phyloP scores from a whole-genome alignment of 2,797 vertebrate species.

The Denticeps clupeoides region DNA sequence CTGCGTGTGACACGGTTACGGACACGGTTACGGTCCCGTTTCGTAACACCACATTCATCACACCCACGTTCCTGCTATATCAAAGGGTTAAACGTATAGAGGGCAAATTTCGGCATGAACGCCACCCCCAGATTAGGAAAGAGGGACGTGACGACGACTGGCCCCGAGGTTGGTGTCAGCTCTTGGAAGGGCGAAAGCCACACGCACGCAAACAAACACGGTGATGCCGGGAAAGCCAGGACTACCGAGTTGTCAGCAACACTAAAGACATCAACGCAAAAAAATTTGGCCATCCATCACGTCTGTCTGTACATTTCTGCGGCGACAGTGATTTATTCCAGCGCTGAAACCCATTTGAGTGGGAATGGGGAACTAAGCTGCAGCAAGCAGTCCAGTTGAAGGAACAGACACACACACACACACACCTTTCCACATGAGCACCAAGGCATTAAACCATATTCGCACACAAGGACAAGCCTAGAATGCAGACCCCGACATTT shows the following conservation, averaged over 20 bases:
- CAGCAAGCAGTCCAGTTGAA: conserved; percentile 19
- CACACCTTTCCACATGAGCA: conserved; percentile 17
- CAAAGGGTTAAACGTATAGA: too few species aligned
- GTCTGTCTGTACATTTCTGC: conserved; percentile 60
- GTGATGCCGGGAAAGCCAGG: conserved; percentile 53
- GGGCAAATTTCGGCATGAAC: neutral
- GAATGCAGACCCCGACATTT: neutral
- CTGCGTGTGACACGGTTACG: too few species aligned
- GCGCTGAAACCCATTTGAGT: conserved; percentile 60
- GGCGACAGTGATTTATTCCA: conserved; percentile 72
- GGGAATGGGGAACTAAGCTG: conserved; percentile 26
- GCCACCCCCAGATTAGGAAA: neutral
- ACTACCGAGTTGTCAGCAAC: conserved; percentile 70
- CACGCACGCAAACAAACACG: conserved; percentile 32
- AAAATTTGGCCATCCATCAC: conserved; percentile 71
- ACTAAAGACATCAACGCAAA: conserved; percentile 73
- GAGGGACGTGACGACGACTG: neutral
- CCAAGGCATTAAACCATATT: conserved; percentile 5
- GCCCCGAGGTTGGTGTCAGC: conserved; percentile 27
- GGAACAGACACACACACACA: conserved; percentile 32
- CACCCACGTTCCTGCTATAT: too few species aligned
- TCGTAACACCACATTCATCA: too few species aligned
- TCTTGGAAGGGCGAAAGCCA: conserved; percentile 45
- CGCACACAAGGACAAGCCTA: neutral
- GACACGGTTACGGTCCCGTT: too few species aligned